phyloP scores from a whole-genome alignment of 2,113 vertebrate species.

The Nycticorax nycticorax region DNA sequence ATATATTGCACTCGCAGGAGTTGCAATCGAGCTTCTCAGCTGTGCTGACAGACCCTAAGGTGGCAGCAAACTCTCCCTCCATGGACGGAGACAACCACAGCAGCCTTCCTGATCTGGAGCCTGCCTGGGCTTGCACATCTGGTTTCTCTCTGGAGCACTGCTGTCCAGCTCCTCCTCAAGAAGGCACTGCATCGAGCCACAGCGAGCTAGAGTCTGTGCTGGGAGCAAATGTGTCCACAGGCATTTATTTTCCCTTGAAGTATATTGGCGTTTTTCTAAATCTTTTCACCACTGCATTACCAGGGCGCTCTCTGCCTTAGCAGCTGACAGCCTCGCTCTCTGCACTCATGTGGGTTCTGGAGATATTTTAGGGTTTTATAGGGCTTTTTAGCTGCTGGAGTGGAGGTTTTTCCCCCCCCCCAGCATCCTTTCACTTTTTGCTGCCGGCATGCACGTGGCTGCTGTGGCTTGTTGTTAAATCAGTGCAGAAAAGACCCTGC shows the following conservation, averaged over 20 bases:
- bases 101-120: slow-evolving; percentile 14
- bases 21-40: neutral
- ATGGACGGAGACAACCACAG: neutral
- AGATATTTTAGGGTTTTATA: slow-evolving; percentile 29
- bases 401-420: neutral
- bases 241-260: slow-evolving; percentile 19
- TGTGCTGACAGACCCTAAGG: slow-evolving; percentile 55
- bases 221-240: neutral
- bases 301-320: neutral
- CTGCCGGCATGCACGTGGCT: neutral
- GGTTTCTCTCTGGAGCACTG: slow-evolving; percentile 32
- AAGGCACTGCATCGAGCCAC: neutral
- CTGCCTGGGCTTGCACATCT: slow-evolving; percentile 30
- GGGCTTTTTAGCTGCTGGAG: slow-evolving; percentile 25
- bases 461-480: neutral
- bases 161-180: slow-evolving; percentile 44
- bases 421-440: slow-evolving; percentile 3
- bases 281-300: slow-evolving; percentile 5
- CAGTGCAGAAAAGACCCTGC: neutral
- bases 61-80: slow-evolving; percentile 55
- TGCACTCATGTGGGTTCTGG: neutral
- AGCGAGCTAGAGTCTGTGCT: neutral
- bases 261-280: neutral
- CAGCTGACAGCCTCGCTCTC: neutral
- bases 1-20: neutral